Conservation (phyloP, 2,113 vertebrate genomes). For the Dissostichus mawsoni region DNA sequence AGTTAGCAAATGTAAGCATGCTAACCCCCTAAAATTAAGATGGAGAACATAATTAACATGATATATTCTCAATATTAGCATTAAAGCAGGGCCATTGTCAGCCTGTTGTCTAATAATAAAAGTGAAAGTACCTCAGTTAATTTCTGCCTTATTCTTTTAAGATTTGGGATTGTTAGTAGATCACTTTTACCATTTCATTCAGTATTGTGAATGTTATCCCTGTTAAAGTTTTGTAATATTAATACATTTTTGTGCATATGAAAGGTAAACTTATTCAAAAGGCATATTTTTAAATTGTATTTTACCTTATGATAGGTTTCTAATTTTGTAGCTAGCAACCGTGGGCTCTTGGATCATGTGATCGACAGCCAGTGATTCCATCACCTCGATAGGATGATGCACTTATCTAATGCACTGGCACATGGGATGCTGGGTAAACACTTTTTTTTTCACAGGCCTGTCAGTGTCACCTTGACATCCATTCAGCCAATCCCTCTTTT, state of each 20-base stretch:
- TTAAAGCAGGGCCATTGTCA: not conserved
- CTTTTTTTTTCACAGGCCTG: slow-evolving; percentile 51
- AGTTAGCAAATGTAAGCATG: no score
- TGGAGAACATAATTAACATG: no score
- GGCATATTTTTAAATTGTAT: not conserved
- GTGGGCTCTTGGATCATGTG: slow-evolving; percentile 32
- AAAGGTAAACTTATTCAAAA: not conserved
- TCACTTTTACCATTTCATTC: not conserved
- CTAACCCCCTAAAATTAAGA: no score
- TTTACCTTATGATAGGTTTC: not conserved
- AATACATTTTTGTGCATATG: not conserved
- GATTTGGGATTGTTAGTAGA: not conserved
- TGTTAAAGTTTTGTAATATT: not conserved
- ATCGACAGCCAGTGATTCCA: slow-evolving; percentile 57
- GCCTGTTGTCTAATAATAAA: no score
- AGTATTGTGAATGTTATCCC: no score
- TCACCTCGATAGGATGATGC: slow-evolving; percentile 60
- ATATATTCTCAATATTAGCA: not conserved
- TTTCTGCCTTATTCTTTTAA: no score
- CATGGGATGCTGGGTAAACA: slow-evolving; percentile 73
- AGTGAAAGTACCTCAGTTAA: no score
- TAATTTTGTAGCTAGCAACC: slow-evolving; percentile 11
- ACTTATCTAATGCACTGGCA: slow-evolving; percentile 70
- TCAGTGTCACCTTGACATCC: slow-evolving; percentile 76
- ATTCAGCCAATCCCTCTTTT: slow-evolving; percentile 38